Evolutionary conservation across 2,797 vertebrate species (phyloP).

Genomic region (Cossypha polioptera): DNA sequence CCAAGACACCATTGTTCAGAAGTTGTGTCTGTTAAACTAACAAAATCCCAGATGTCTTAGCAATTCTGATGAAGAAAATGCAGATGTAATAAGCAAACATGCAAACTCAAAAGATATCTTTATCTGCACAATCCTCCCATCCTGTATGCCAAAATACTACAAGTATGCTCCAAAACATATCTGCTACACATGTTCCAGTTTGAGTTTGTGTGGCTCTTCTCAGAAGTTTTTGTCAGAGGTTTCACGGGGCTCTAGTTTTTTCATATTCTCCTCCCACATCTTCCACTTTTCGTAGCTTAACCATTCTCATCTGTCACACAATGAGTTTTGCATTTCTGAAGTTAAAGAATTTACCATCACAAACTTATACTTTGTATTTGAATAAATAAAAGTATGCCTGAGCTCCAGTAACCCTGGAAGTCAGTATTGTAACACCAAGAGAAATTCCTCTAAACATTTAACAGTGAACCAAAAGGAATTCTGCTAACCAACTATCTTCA

Average conservation of each 20-base stretch:
- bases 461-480: not conserved
- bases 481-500: not conserved
- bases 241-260: constrained; percentile 12
- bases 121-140: constrained; percentile 39
- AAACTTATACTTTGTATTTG: not conserved
- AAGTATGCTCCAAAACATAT: not conserved
- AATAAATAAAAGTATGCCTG: not conserved
- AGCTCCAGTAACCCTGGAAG: not conserved
- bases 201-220: constrained; percentile 6
- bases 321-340: not conserved
- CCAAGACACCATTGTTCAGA: not conserved
- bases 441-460: not conserved
- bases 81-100: constrained; percentile 4
- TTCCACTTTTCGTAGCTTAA: not conserved
- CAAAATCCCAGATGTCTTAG: constrained; percentile 8
- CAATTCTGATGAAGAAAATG: constrained; percentile 5
- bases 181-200: not conserved
- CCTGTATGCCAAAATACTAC: constrained; percentile 9
- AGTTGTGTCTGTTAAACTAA: not conserved
- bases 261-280: not conserved
- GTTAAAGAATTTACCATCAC: not conserved
- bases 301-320: not conserved
- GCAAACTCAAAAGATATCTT: constrained; percentile 23
- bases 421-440: not conserved
- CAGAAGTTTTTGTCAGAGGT: constrained; percentile 32